Evolutionary conservation across 2,888 invertebrate species (phyloP).

Genomic region (Vanessa cardui): DNA sequence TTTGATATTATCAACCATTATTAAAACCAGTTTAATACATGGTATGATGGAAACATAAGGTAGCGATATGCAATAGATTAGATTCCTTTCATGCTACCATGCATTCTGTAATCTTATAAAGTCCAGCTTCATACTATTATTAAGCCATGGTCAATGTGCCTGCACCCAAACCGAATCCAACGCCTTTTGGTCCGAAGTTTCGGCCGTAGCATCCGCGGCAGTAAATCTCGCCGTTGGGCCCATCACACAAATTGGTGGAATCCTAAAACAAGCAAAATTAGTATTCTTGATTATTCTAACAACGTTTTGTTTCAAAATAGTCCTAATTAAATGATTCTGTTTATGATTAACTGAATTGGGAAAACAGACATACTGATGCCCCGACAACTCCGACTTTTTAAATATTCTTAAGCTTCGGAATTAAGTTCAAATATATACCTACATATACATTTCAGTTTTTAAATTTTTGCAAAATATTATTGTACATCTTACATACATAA

Average conservation of each 20-base stretch:
- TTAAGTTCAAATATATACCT: too few species aligned
- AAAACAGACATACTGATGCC: too few species aligned
- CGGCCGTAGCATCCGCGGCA: conserved; percentile 95
- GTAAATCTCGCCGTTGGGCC: conserved; percentile 96
- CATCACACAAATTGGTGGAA: conserved; percentile 95
- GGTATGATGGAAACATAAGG: conserved; percentile 70
- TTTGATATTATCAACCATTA: conserved; percentile 77
- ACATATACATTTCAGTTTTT: too few species aligned
- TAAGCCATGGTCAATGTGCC: conserved; percentile 95
- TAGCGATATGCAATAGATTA: conserved; percentile 69
- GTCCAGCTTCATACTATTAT: conserved; percentile 75
- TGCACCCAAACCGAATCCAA: conserved; percentile 95
- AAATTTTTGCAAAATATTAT: too few species aligned
- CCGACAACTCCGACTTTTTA: too few species aligned
- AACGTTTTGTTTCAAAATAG: too few species aligned
- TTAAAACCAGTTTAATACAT: conserved; percentile 81
- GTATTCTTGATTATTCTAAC: not conserved
- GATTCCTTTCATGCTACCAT: conserved; percentile 74
- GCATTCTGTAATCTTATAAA: conserved; percentile 62
- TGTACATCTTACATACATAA: too few species aligned
- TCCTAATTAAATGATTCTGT: too few species aligned
- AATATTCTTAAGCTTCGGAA: too few species aligned
- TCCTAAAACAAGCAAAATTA: conserved; percentile 77
- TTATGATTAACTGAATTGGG: too few species aligned
- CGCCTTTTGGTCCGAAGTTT: conserved; percentile 93